These are phyloP conservation scores for Cyclopterus lumpus DNA, from an alignment of 2,797 vertebrate genomes.

Conservation along the genomic window DNA sequence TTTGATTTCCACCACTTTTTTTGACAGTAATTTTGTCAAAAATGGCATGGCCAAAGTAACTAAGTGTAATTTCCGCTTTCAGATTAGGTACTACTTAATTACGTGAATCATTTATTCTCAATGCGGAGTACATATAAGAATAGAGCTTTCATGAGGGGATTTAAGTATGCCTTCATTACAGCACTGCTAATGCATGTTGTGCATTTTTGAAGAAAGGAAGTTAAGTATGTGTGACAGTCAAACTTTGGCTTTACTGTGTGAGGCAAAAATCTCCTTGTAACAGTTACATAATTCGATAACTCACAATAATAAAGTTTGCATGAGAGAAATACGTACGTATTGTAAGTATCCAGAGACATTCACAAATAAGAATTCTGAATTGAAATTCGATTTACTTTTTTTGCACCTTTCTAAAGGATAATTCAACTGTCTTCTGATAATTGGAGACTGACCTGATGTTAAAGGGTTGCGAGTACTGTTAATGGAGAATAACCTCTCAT, in stretches of 20 bases:
- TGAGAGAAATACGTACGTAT: not conserved
- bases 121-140: slow-evolving; percentile 25
- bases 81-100: slow-evolving; percentile 59
- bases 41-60: slow-evolving; percentile 58
- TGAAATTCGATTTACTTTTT: not conserved
- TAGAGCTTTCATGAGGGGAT: slow-evolving; percentile 28
- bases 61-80: slow-evolving; percentile 62
- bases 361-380: not conserved
- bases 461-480: not conserved
- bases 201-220: not conserved
- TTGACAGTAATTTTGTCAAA: slow-evolving; percentile 74
- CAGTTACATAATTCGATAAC: not conserved
- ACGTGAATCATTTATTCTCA: slow-evolving; percentile 28
- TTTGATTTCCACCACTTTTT: slow-evolving; percentile 74
- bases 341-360: not conserved
- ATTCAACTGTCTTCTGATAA: not conserved
- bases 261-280: not conserved
- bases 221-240: slow-evolving; percentile 1
- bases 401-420: not conserved
- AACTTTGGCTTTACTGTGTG: not conserved
- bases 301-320: not conserved
- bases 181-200: slow-evolving; percentile 8
- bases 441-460: not conserved
- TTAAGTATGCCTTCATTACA: slow-evolving; percentile 25
- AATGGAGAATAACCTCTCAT: not conserved